Evolutionary conservation across 2,888 invertebrate species (phyloP).

Genomic region (Isotomurus palustris): DNA sequence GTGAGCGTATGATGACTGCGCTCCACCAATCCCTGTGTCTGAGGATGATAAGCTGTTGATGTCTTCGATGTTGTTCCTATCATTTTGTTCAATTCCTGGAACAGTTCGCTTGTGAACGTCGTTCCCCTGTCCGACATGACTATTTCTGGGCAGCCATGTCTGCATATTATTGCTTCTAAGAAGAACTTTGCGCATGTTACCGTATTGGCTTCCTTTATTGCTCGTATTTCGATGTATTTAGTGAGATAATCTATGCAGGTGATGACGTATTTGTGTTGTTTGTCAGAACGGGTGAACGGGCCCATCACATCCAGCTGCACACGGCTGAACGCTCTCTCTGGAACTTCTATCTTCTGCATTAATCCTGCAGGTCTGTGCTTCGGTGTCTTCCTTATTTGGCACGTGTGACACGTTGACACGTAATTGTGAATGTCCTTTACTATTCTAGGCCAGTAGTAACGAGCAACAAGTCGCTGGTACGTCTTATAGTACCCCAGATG

Average conservation of each 20-base stretch:
- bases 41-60: neutral
- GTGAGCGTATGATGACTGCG: neutral
- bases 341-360: neutral
- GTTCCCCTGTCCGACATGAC: neutral
- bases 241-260: neutral
- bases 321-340: neutral
- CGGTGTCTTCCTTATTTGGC: conserved; percentile 6
- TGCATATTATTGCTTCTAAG: neutral
- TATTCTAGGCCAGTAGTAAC: conserved; percentile 14
- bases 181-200: neutral
- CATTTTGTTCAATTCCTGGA: neutral
- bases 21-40: neutral
- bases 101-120: neutral
- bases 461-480: neutral
- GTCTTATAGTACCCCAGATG: neutral
- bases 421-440: neutral
- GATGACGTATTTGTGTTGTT: neutral
- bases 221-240: neutral
- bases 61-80: neutral
- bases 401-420: neutral
- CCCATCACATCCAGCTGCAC: neutral
- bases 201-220: neutral
- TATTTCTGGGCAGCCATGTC: neutral
- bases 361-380: neutral
- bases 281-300: neutral